Percentiles rank a stretch among this genome's conserved stretches.
Evolutionary conservation across 53 echinoderm and acorn worm genomes (phyloP).

Genomic region (Luidia sarsii): DNA sequence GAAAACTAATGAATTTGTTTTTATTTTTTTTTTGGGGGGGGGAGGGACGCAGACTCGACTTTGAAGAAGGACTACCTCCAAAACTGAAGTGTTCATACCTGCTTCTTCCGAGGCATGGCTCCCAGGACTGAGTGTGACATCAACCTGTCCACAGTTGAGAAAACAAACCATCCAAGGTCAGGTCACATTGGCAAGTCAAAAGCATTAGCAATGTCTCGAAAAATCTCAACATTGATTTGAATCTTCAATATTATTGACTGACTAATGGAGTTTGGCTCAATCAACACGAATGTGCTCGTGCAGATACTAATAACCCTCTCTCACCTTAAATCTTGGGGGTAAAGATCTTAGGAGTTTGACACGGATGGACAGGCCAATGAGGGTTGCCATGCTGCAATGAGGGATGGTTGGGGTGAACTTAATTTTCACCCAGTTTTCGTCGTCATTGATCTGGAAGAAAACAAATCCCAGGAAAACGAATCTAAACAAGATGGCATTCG

Average conservation of each 20-base stretch:
- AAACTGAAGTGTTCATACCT: too few species aligned
- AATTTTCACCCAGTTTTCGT: conserved; percentile 73
- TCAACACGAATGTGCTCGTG: background rate
- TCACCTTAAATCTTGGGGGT: conserved; percentile 96
- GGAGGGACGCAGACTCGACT: too few species aligned
- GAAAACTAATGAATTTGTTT: too few species aligned
- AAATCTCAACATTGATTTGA: background rate
- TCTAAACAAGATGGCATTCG: too few species aligned
- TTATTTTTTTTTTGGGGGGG: too few species aligned
- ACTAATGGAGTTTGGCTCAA: background rate
- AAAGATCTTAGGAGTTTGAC: conserved; percentile 91
- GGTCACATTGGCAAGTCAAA: background rate
- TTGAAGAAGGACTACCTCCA: too few species aligned
- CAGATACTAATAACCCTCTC: too few species aligned
- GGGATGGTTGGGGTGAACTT: conserved; percentile 96
- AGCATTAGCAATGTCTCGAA: too few species aligned
- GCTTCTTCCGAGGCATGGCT: conserved; percentile 95
- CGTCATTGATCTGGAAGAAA: conserved; percentile 80
- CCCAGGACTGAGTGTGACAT: conserved; percentile 84
- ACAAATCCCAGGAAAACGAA: too few species aligned
- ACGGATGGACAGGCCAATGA: conserved; percentile 93
- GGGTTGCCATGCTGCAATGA: conserved; percentile 99
- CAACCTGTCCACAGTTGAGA: conserved; percentile 69
- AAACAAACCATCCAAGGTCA: background rate
- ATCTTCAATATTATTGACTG: background rate